Percentiles rank a stretch among this genome's conserved stretches.
phyloP scores from a whole-genome alignment of 2,888 invertebrate species.

The Watsonalla cultraria region DNA sequence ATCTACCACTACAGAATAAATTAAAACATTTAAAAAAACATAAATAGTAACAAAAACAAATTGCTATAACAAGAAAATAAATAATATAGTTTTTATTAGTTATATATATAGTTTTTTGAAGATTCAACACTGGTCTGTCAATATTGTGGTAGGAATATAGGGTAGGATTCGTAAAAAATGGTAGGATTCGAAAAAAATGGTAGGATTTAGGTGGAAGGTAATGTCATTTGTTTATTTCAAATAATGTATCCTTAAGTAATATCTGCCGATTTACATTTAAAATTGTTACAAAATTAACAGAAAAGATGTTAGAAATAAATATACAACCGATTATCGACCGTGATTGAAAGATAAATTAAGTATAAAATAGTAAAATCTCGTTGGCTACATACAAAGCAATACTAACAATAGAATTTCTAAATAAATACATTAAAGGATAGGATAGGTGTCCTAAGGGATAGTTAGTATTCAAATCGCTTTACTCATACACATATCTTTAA shows the following conservation, averaged over 20 bases:
- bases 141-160: slow-evolving; percentile 62
- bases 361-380: slow-evolving; percentile 46
- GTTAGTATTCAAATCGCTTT: slow-evolving; percentile 36
- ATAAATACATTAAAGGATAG: slow-evolving; percentile 68
- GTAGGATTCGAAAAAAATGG: slow-evolving; percentile 27
- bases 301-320: slow-evolving; percentile 49
- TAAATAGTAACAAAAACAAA: slow-evolving; percentile 73
- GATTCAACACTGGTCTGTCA: slow-evolving; percentile 79
- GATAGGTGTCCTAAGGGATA: slow-evolving; percentile 48
- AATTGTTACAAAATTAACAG: slow-evolving; percentile 64
- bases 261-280: slow-evolving; percentile 68
- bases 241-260: slow-evolving; percentile 68
- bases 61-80: slow-evolving; percentile 67
- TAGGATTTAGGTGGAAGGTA: slow-evolving; percentile 21
- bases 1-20: slow-evolving; percentile 70
- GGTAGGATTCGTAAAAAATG: slow-evolving; percentile 1
- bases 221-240: slow-evolving; percentile 76
- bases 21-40: slow-evolving; percentile 69
- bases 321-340: slow-evolving; percentile 52
- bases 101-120: slow-evolving; percentile 67
- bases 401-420: slow-evolving; percentile 57
- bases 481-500: too few relatives aligned
- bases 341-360: slow-evolving; percentile 24
- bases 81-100: too few relatives aligned
- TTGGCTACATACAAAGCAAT: slow-evolving; percentile 71